Evolutionary conservation across 2,797 vertebrate species (phyloP).

Genomic region (Takifugu ocellatus): DNA sequence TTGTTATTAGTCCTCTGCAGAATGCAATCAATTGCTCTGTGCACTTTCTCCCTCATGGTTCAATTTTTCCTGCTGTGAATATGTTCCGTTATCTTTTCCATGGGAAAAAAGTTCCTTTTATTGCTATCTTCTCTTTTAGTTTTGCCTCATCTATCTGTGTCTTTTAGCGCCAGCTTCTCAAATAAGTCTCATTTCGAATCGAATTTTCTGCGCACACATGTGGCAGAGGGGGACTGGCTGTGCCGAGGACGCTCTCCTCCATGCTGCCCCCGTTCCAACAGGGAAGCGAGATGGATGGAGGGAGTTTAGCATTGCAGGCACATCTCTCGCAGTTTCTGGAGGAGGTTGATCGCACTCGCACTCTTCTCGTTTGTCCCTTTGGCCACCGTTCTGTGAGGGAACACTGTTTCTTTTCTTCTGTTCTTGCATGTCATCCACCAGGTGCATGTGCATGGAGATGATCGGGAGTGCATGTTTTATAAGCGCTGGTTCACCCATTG

Average conservation of each 20-base stretch:
- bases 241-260: slow-evolving; percentile 24
- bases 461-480: slow-evolving; percentile 1
- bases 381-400: slow-evolving; percentile 20
- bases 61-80: slow-evolving; percentile 18
- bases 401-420: slow-evolving; percentile 54
- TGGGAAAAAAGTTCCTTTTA: slow-evolving; percentile 6
- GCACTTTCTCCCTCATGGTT: slow-evolving; percentile 20
- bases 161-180: slow-evolving; percentile 11
- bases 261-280: slow-evolving; percentile 30
- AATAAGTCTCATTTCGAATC: slow-evolving; percentile 30
- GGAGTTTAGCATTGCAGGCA: slow-evolving; percentile 71
- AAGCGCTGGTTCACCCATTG: too few relatives aligned
- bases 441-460: slow-evolving; percentile 9
- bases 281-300: slow-evolving; percentile 52
- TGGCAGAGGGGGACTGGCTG: slow-evolving; percentile 20
- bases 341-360: slow-evolving; percentile 47
- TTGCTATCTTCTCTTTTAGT: slow-evolving; percentile 1
- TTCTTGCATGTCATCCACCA: slow-evolving; percentile 10
- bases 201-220: slow-evolving; percentile 7
- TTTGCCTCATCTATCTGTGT: slow-evolving; percentile 10
- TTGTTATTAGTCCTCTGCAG: slow-evolving; percentile 6
- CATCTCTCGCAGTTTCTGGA: slow-evolving; percentile 66
- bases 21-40: slow-evolving; percentile 14
- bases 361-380: slow-evolving; percentile 43
- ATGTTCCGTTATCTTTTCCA: slow-evolving; percentile 23